These are phyloP conservation scores for Maniola hyperantus DNA, from an alignment of 2,888 invertebrate genomes.

Conservation along the genomic window DNA sequence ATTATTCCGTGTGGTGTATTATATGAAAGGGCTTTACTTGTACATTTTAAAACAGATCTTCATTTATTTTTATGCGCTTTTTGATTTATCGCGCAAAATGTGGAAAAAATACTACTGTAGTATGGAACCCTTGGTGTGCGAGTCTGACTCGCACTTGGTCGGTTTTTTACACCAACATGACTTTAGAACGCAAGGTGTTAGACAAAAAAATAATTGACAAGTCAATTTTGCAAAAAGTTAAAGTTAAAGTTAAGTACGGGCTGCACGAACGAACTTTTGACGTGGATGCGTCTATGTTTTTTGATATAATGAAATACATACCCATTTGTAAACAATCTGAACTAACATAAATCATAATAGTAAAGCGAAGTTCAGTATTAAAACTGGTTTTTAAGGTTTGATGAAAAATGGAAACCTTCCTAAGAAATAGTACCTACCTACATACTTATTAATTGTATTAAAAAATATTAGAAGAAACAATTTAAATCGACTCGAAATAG, in stretches of 20 bases:
- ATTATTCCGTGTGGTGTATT: too few species aligned
- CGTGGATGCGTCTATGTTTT: neutral
- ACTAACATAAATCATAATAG: too few species aligned
- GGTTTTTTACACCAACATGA: constrained; percentile 55
- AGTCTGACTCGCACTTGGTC: too few species aligned
- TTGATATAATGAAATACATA: neutral
- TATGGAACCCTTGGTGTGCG: too few species aligned
- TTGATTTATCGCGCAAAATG: too few species aligned
- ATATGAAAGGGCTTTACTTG: too few species aligned
- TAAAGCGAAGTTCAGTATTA: neutral
- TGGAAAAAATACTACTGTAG: too few species aligned
- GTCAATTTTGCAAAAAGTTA: constrained; percentile 21
- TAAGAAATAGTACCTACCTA: too few species aligned
- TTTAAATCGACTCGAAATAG: neutral
- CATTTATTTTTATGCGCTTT: too few species aligned
- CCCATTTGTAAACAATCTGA: neutral
- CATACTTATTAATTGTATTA: too few species aligned
- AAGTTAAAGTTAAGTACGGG: neutral
- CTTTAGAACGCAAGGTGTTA: constrained; percentile 65
- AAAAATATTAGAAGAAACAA: too few species aligned
- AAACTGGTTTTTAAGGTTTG: neutral
- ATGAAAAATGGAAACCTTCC: neutral
- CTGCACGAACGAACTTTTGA: neutral
- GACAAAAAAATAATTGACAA: constrained; percentile 55
- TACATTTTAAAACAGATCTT: too few species aligned